phyloP scores from a whole-genome alignment of 92 coral and sea anemone genomes.

The Blastomussa wellsi region DNA sequence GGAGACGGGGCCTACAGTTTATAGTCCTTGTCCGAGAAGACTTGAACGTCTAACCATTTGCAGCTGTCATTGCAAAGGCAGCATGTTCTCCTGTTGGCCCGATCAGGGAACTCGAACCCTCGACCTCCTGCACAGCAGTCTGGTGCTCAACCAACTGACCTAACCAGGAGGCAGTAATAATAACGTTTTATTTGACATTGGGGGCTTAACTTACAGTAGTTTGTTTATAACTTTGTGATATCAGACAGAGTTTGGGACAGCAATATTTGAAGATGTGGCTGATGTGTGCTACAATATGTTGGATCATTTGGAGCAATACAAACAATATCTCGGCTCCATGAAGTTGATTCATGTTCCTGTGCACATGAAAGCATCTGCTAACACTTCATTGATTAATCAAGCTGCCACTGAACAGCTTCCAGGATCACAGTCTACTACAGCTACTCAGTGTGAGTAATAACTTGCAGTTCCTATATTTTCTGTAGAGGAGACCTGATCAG shows the following conservation, averaged over 20 bases:
- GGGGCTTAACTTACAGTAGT: background rate
- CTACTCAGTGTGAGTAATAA: conserved; percentile 53
- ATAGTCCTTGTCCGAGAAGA: no score
- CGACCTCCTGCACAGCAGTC: no score
- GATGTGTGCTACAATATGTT: conserved; percentile 92
- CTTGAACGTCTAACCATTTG: no score
- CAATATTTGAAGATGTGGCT: conserved; percentile 90
- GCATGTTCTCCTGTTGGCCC: no score
- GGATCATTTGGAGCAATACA: conserved; percentile 84
- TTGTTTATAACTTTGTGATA: background rate
- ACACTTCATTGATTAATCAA: conserved; percentile 6
- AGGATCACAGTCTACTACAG: conserved; percentile 47
- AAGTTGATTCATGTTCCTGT: conserved; percentile 85
- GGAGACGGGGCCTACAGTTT: no score
- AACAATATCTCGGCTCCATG: conserved; percentile 87
- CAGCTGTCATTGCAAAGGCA: no score
- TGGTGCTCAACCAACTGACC: no score
- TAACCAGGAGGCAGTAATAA: no score
- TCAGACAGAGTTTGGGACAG: conserved; percentile 95
- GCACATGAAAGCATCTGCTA: conserved; percentile 48
- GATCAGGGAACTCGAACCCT: no score
- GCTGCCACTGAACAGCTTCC: conserved; percentile 48
- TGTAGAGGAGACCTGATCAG: no score
- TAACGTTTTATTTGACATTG: background rate
- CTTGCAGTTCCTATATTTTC: background rate